Percentiles rank a stretch among this genome's conserved stretches.
Evolutionary conservation across 2,888 invertebrate genomes (phyloP).

Genomic region (Microchrysa polita): DNA sequence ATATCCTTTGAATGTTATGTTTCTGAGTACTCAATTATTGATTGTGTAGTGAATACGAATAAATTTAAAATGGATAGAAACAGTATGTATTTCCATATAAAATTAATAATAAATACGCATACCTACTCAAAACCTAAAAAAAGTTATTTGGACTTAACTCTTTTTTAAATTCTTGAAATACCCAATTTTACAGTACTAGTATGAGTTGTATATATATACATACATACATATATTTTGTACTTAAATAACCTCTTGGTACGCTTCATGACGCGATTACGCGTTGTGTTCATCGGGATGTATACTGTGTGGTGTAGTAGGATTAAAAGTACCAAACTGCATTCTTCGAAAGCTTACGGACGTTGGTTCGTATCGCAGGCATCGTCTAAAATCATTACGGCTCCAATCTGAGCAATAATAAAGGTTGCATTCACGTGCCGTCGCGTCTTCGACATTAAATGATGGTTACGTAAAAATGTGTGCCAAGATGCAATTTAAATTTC

Average conservation of each 20-base stretch:
- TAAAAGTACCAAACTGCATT: conserved; percentile 17
- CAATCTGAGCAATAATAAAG: neutral
- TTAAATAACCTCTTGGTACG: neutral
- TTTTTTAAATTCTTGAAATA: too few species aligned
- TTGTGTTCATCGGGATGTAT: neutral
- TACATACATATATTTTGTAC: neutral
- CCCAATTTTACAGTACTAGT: too few species aligned
- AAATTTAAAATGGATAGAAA: too few species aligned
- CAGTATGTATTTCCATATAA: too few species aligned
- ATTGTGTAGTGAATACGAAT: too few species aligned
- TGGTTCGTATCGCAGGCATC: neutral
- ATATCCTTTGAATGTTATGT: too few species aligned
- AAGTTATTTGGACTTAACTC: too few species aligned
- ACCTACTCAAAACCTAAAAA: too few species aligned
- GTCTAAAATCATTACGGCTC: neutral
- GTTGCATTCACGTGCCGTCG: neutral
- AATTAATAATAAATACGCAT: too few species aligned
- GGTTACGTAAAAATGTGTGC: conserved; percentile 4
- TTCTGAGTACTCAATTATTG: too few species aligned
- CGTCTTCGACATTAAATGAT: neutral
- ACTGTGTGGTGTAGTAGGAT: conserved; percentile 12
- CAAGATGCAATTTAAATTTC: neutral
- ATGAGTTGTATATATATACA: too few species aligned
- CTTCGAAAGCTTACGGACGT: conserved; percentile 12
- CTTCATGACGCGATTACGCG: neutral